phyloP scores from a whole-genome alignment of 92 coral and sea anemone species.

The Epizoanthus fatuus region DNA sequence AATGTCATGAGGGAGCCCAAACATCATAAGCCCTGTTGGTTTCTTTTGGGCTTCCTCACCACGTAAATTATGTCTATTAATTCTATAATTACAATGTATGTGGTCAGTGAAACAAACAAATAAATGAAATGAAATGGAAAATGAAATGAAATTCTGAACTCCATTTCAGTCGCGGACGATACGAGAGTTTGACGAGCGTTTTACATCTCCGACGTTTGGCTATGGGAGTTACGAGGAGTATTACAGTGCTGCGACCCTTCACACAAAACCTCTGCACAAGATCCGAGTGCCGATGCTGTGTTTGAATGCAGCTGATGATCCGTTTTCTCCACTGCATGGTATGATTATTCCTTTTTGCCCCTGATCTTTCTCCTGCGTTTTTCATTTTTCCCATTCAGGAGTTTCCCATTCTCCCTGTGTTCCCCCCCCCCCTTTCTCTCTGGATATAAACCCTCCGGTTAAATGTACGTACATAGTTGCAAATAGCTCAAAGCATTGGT shows the following conservation, averaged over 20 bases:
- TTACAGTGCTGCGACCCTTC: conserved; percentile 88
- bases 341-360: not conserved
- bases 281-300: conserved; percentile 85
- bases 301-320: conserved; percentile 91
- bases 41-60: too few species aligned
- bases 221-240: conserved; percentile 87
- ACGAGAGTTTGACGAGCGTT: conserved; percentile 87
- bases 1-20: too few species aligned
- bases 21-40: too few species aligned
- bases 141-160: not conserved
- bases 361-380: not conserved
- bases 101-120: too few species aligned
- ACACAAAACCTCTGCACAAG: conserved; percentile 86
- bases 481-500: too few species aligned
- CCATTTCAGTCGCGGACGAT: conserved; percentile 63
- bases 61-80: too few species aligned
- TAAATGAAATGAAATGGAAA: too few species aligned
- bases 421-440: too few species aligned
- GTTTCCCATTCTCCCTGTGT: not conserved
- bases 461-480: too few species aligned
- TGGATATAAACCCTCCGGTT: too few species aligned
- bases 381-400: not conserved
- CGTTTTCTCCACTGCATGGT: conserved; percentile 91
- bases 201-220: conserved; percentile 91
- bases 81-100: too few species aligned